phyloP scores from a whole-genome alignment of 2,888 invertebrate genomes.

The Agonum fuliginosum region DNA sequence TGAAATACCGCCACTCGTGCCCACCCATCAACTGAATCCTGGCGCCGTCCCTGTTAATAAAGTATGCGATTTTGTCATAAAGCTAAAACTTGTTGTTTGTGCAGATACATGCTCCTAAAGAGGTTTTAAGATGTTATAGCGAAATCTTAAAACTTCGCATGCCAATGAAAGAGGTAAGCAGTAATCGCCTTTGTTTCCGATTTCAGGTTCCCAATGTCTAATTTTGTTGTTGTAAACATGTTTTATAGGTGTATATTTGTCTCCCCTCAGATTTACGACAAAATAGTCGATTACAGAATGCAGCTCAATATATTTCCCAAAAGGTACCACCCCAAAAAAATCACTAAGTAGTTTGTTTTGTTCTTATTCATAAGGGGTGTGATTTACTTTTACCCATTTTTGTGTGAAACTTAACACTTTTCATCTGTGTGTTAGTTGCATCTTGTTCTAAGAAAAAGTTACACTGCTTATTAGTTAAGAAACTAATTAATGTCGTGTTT shows the following conservation, averaged over 20 bases:
- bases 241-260: constrained; percentile 79
- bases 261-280: constrained; percentile 76
- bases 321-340: constrained; percentile 73
- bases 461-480: neutral
- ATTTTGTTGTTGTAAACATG: constrained; percentile 59
- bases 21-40: too few relatives aligned
- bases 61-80: too few relatives aligned
- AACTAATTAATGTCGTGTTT: constrained; percentile 61
- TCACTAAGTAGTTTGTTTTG: constrained; percentile 30
- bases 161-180: constrained; percentile 91
- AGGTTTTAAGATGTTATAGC: constrained; percentile 89
- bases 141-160: constrained; percentile 94
- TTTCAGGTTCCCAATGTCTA: neutral
- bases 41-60: too few relatives aligned
- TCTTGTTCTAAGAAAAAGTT: neutral
- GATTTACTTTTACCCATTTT: neutral
- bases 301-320: constrained; percentile 79
- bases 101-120: constrained; percentile 89
- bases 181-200: constrained; percentile 3
- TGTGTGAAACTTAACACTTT: constrained; percentile 7
- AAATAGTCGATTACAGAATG: constrained; percentile 80
- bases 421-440: neutral
- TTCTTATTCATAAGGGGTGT: constrained; percentile 34
- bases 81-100: constrained; percentile 63
- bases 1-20: too few relatives aligned